Base-by-base conservation (phyloP, 2,797 vertebrate species). In the Spondyliosoma cantharus region DNA sequence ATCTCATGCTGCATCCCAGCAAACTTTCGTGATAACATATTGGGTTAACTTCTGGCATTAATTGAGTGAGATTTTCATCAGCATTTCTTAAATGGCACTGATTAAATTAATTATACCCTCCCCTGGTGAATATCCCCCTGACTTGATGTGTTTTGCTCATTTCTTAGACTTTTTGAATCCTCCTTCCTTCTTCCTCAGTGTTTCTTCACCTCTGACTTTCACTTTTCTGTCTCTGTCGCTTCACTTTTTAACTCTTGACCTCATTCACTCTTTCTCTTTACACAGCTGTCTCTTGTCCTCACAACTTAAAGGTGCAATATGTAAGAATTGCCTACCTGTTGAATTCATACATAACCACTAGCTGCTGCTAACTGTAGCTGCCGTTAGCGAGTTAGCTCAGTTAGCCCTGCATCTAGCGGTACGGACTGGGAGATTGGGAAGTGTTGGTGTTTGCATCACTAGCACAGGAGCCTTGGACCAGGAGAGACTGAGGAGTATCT, bases 41-140 rank as follows among this genome's bases (percentile, higher is more conserved):
- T 73, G 29, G 32, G 25, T 43, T 53, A 49, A 49, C 53, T 74
- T 71, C 52, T 72, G 60, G 7, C 43, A 7, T 60, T 86, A 80
- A 83, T 71, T 78, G 67, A 80, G 27, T 48, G 53, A 68, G 85
- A 90, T 83, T 43, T 59, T 48, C 49, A 83, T 81, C 76, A 68
- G 67, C 17, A 0, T 64, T 48, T 74, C 27, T 42, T 48, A 73
- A 63, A 70, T 57, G 32, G 32, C 58, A 24, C 74, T 73, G 85
- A 87, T 83, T 83, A 54, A 72, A 85, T 75, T 78, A 77, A 82
- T 85, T 53, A 72, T n/a, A 4, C 59, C 65, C 71, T 71, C 24
- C 48, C 43, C 1, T 0, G 70, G 56, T 27, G 54, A 64, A 62
- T 32, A 22, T 65, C 48, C 6, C 12, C 7, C 8, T 12, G 1